These are phyloP conservation scores for Papilio aristodemus DNA, from an alignment of 1,140 invertebrate species.

Conservation along the genomic window DNA sequence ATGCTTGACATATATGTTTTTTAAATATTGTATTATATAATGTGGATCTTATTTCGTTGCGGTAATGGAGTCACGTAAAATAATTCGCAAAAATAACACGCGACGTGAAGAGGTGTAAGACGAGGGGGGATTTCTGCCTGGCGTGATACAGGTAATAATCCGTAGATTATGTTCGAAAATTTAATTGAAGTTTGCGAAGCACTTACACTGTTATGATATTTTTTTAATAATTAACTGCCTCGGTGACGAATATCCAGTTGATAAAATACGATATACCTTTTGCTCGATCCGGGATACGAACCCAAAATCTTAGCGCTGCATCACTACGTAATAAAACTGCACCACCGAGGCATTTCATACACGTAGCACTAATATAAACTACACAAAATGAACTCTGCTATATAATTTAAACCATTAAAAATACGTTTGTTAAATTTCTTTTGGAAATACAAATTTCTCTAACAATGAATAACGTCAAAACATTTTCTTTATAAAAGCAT, in stretches of 20 bases:
- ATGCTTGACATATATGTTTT: background rate
- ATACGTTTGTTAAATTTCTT: background rate
- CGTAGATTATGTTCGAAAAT: constrained; percentile 2
- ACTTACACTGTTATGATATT: background rate
- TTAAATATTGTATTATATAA: background rate
- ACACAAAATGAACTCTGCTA: background rate
- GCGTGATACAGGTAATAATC: constrained; percentile 4
- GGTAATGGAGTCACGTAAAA: constrained; percentile 12
- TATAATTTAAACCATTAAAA: background rate
- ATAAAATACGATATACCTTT: no score
- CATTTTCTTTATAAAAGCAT: background rate
- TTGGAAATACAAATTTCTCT: background rate
- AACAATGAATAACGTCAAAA: background rate
- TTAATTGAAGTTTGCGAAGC: background rate
- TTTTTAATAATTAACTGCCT: no score
- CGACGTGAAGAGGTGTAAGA: background rate
- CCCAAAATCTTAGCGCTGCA: no score
- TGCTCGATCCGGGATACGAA: no score
- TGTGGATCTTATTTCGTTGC: background rate
- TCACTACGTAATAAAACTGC: no score
- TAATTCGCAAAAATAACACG: constrained; percentile 15
- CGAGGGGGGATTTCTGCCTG: background rate
- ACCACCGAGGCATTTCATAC: no score
- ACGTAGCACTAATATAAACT: no score
- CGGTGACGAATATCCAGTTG: no score